Base-by-base conservation (phyloP, 37 sponge, comb jelly and placozoan genomes). In the Oopsacas minuta region DNA sequence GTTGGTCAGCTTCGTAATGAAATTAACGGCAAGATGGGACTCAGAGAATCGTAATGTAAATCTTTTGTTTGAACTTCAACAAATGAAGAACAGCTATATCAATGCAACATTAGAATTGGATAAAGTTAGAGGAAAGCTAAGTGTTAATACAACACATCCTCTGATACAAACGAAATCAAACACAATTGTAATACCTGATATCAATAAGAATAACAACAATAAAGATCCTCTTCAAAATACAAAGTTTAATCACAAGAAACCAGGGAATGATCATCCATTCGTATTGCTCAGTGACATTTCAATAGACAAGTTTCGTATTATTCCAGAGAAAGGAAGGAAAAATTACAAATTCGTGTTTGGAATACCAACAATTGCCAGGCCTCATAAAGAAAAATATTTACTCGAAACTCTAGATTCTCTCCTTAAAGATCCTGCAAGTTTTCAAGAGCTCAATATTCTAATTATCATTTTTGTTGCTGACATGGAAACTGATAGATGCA, bases 381-480 rank as follows among this genome's bases (percentile, higher is more conserved):
- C 75, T 3, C 7, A 61, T 10, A 61, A 61, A 61, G 32, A 61
- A 61, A 61, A 20, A 3, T 61, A 61, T 61, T n/a, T 61, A 61
- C 3, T 34, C 28, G 17, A 61, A 5, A 61, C 75, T n/a, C 20
- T 61, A 5, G 30, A 61, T 3, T 61, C 75, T 34, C 75, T 61
- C 75, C 75, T 61, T n/a, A 61, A 12, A 3, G 75, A 61, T n/a
- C 30, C 75, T 10, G 22, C 75, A 25, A 25, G 28, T n/a, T 32
- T 61, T 61, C 7, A 61, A n/a, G 32, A 61, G 30, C 75, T 61
- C 8, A 39, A 84, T n/a, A 28, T 84, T 32, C 37, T 84, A 1
- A 81, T 84, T 1, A 39, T 84, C 52, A 51, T 84, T n/a, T 84
- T 61, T n/a, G 52, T 39, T n/a, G 85, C 85, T 15, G 85, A 84